phyloP scores from a whole-genome alignment of 2,888 invertebrate species.

The Drosophila emarginata region DNA sequence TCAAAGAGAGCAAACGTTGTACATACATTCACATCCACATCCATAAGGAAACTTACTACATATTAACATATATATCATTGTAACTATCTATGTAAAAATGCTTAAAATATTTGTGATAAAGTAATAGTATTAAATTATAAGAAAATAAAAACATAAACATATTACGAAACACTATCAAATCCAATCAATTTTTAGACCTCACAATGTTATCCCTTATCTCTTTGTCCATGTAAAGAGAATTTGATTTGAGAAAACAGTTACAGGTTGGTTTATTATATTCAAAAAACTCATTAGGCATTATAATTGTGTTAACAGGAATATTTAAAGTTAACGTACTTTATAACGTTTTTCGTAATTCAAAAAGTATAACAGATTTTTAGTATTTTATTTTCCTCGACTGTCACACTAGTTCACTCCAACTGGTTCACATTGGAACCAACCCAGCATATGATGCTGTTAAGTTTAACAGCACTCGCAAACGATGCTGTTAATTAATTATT shows the following conservation, averaged over 20 bases:
- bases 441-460: background rate
- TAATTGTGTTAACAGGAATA: too few relatives aligned
- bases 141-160: constrained; percentile 64
- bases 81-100: constrained; percentile 77
- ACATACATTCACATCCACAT: constrained; percentile 40
- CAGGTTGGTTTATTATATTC: too few relatives aligned
- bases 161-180: constrained; percentile 45
- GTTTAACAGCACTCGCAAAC: background rate
- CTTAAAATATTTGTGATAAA: constrained; percentile 79
- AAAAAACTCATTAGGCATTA: too few relatives aligned
- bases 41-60: constrained; percentile 11
- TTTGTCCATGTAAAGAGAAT: too few relatives aligned
- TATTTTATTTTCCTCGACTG: background rate
- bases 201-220: too few relatives aligned
- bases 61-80: constrained; percentile 56
- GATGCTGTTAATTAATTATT: background rate
- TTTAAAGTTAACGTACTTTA: too few relatives aligned
- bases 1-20: constrained; percentile 34
- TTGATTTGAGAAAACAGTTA: too few relatives aligned
- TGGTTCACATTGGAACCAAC: background rate
- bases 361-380: background rate
- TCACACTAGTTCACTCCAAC: background rate
- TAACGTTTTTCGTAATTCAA: background rate
- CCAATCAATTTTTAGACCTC: background rate
- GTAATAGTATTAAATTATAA: constrained; percentile 74